Conservation (phyloP, 2,888 invertebrate genomes). For the Sinopyrophorus schimmeli region DNA sequence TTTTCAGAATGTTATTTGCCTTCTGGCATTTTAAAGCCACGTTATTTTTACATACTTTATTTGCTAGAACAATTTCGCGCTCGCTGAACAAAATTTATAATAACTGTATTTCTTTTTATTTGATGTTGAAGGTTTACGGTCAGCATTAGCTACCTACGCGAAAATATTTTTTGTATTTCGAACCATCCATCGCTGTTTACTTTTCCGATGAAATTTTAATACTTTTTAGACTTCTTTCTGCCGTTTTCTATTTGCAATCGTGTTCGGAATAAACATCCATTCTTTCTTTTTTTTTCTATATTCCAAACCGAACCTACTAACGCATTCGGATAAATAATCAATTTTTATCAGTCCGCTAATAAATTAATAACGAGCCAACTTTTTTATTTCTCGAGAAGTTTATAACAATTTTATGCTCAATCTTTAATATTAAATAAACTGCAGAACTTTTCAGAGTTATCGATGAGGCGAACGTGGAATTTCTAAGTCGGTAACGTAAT, state of each 20-base stretch:
- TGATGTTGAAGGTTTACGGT: slow-evolving; percentile 21
- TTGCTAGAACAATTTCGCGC: slow-evolving; percentile 26
- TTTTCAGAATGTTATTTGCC: slow-evolving; percentile 19
- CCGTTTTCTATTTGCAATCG: slow-evolving; percentile 4
- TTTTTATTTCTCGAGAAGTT: slow-evolving; percentile 6
- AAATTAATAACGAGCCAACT: background rate
- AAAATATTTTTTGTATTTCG: slow-evolving; percentile 16
- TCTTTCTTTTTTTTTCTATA: too few relatives aligned
- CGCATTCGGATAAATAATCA: too few relatives aligned
- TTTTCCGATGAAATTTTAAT: slow-evolving; percentile 19
- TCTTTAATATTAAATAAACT: background rate
- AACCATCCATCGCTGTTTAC: slow-evolving; percentile 17
- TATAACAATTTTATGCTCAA: slow-evolving; percentile 4
- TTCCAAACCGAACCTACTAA: too few relatives aligned
- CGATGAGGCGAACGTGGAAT: slow-evolving; percentile 19
- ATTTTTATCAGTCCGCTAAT: background rate
- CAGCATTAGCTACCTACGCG: slow-evolving; percentile 21
- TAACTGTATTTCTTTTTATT: slow-evolving; percentile 27
- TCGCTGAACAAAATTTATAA: slow-evolving; percentile 26
- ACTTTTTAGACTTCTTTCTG: background rate
- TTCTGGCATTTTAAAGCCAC: slow-evolving; percentile 16
- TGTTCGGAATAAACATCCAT: slow-evolving; percentile 17
- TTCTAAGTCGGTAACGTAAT: slow-evolving; percentile 12
- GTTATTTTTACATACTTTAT: slow-evolving; percentile 24
- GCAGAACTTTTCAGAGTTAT: slow-evolving; percentile 2